These are phyloP conservation scores for Daktulosphaira vitifoliae DNA, from an alignment of 1,140 invertebrate genomes.

Conservation along the genomic window DNA sequence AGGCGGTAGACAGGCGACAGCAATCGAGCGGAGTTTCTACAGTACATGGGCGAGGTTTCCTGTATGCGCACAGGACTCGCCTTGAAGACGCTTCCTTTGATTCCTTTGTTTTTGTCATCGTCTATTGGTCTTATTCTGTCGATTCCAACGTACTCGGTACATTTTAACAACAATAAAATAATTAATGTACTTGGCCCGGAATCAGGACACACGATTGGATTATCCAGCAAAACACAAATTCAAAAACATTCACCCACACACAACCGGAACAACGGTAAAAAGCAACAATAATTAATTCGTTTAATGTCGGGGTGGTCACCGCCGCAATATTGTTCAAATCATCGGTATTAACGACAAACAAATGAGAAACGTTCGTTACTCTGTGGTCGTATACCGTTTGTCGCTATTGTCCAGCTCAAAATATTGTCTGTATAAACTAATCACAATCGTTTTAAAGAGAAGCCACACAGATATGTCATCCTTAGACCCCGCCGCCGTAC, in stretches of 20 bases:
- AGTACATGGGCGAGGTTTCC: constrained; percentile 30
- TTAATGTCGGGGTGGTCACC: not conserved
- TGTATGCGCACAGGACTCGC: constrained; percentile 26
- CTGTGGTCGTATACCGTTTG: no score
- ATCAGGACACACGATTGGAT: no score
- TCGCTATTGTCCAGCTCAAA: no score
- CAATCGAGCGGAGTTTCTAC: constrained; percentile 30
- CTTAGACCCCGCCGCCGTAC: not conserved
- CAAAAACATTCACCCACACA: no score
- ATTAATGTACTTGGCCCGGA: constrained; percentile 6
- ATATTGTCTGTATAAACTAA: not conserved
- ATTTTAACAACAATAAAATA: no score
- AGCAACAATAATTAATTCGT: no score
- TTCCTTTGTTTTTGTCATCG: constrained; percentile 32
- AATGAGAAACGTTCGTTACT: not conserved
- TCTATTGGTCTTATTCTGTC: constrained; percentile 10
- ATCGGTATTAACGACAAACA: constrained; percentile 16
- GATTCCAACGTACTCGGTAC: not conserved
- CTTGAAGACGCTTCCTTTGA: constrained; percentile 16
- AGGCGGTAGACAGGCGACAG: constrained; percentile 25
- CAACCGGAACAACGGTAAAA: no score
- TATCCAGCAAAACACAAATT: no score
- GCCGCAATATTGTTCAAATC: not conserved
- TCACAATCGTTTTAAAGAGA: not conserved
- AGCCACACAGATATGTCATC: not conserved